These are phyloP conservation scores for Coracopsis vasa DNA, from an alignment of 2,113 vertebrate genomes.

Conservation along the genomic window DNA sequence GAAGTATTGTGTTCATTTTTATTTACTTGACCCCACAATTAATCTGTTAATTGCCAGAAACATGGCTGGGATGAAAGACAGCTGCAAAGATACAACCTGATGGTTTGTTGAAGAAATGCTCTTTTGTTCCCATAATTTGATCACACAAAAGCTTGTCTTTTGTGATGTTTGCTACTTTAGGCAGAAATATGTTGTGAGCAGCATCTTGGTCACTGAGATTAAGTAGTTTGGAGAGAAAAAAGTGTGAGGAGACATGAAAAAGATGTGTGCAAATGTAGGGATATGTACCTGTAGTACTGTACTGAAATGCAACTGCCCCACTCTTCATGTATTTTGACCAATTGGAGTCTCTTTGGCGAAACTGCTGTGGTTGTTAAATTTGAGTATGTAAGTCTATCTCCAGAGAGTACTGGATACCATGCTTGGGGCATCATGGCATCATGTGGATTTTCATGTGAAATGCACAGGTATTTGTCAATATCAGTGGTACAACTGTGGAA, in stretches of 20 bases:
- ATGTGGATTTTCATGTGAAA: not conserved
- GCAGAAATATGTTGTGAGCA: not conserved
- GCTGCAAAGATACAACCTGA: not conserved
- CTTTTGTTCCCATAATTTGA: not conserved
- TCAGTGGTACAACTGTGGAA: rapidly evolving
- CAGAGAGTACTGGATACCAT: not conserved
- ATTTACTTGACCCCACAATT: not conserved
- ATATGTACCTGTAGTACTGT: rapidly evolving
- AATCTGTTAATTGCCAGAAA: not conserved
- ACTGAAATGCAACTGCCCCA: not conserved
- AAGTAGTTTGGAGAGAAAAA: not conserved
- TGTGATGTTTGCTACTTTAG: rapidly evolving
- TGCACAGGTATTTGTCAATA: not conserved
- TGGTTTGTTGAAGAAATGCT: not conserved
- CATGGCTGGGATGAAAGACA: not conserved
- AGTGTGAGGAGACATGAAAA: not conserved
- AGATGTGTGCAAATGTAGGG: not conserved
- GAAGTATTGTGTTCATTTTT: not conserved
- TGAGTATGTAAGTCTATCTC: rapidly evolving
- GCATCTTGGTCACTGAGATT: not conserved
- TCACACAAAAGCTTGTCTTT: not conserved
- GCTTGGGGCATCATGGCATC: not conserved
- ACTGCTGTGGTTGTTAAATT: not conserved
- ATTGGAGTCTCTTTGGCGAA: not conserved
- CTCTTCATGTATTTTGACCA: not conserved